Conservation (phyloP, 1,140 invertebrate genomes). For the Cryptotermes secundus region DNA sequence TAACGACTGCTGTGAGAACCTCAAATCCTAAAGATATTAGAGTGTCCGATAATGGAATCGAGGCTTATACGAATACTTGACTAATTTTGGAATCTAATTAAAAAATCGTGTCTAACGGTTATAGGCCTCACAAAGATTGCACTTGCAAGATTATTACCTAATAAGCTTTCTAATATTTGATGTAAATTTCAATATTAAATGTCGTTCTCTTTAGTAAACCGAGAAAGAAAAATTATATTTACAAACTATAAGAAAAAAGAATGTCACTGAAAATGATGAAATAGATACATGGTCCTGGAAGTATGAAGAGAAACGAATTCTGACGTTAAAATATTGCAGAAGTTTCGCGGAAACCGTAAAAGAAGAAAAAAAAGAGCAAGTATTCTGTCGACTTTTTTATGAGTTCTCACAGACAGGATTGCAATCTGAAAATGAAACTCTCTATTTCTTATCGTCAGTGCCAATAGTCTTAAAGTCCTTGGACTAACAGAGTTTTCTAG, state of each 20-base stretch:
- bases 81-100: no score
- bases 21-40: not conserved
- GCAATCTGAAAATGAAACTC: not conserved
- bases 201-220: not conserved
- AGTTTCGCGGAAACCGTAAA: not conserved
- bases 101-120: no score
- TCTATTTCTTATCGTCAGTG: not conserved
- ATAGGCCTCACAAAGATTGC: no score
- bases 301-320: not conserved
- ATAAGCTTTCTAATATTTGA: no score
- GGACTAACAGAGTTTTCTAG: not conserved
- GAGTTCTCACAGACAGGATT: not conserved
- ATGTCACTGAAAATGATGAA: not conserved
- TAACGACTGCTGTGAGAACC: no score
- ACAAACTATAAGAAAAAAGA: not conserved
- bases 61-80: no score
- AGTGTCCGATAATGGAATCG: no score
- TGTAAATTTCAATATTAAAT: no score
- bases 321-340: not conserved
- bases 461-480: not conserved
- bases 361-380: not conserved
- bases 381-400: not conserved
- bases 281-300: not conserved
- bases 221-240: not conserved
- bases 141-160: no score